Base-by-base conservation (phyloP, 2,888 invertebrate species). In the Drosophila pegasa region DNA sequence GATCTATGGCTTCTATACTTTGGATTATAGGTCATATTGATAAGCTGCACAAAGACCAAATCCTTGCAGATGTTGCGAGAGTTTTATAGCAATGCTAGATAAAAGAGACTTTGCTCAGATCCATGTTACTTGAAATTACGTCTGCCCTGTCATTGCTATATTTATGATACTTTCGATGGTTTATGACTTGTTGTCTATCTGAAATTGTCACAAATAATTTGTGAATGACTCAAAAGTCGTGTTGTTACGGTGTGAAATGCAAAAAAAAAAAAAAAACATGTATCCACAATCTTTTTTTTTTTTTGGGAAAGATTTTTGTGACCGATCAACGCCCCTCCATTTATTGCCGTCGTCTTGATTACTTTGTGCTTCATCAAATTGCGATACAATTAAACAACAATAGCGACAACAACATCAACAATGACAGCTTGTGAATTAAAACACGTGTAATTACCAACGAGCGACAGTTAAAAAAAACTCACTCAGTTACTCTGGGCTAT, bases 401-500 rank as follows among this genome's bases (percentile, higher is more conserved):
- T 63, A 58, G 75, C 57, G 47, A 66, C 56, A 66, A 62, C 25
- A 25, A 25, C 71, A 74, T 70, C 3, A 45, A 45, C 73, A 75
- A 71, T 71, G 72, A 67, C 69, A 77, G 67, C 59, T 75, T 33
- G 62, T 76, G 64, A 69, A 71, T 67, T 74, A 71, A 80, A 59
- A 73, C 72, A 80, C 62, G 59, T 75, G 75, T 84, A 81, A 80
- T 78, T 84, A 69, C 62, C 54, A 52, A 47, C 43, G 67, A 29
- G 7, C 45, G 69, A 67, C 55, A 73, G 70, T 59, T 57, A 54
- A 54, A n/a, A n/a, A 41, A 58, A 48, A n/a, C 65, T 62, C 61
- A 64, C 62, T 62, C 71, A 67, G 54, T 68, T 77, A 74, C 74
- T 16, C 27, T 59, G 47, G 60, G 35, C 71, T 71, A 75, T 83